Evolutionary conservation across 1,140 invertebrate species (phyloP).

Genomic region (Nephila pilipes): DNA sequence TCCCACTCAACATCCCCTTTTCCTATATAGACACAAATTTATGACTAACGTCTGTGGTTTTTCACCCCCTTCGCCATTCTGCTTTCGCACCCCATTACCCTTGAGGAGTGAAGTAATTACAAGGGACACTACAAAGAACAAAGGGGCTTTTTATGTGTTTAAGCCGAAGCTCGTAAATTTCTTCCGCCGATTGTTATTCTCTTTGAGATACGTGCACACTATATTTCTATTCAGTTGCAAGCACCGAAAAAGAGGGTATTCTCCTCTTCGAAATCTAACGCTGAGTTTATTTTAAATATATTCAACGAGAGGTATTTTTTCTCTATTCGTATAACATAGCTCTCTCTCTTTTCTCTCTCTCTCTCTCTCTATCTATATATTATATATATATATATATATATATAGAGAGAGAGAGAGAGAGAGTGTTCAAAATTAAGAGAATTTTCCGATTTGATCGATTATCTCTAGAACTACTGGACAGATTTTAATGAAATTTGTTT

Average conservation of each 20-base stretch:
- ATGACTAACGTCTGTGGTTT: slow-evolving; percentile 37
- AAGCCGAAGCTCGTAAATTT: slow-evolving; percentile 14
- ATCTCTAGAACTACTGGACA: too few species aligned
- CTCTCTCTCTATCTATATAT: too few species aligned
- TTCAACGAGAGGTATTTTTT: too few species aligned
- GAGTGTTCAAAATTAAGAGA: too few species aligned
- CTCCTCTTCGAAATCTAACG: not conserved
- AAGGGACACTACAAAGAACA: slow-evolving; percentile 22
- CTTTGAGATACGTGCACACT: not conserved
- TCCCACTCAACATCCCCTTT: not conserved
- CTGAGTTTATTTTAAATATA: too few species aligned
- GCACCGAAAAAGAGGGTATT: not conserved
- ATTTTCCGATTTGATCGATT: too few species aligned
- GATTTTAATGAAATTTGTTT: too few species aligned
- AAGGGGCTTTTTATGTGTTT: slow-evolving; percentile 13
- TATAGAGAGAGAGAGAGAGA: too few species aligned
- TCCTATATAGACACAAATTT: not conserved
- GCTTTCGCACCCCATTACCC: slow-evolving; percentile 41
- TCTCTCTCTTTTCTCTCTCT: too few species aligned
- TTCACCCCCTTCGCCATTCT: slow-evolving; percentile 6
- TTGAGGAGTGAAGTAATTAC: slow-evolving; percentile 44
- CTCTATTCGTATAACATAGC: too few species aligned
- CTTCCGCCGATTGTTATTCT: slow-evolving; percentile 5
- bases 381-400: too few species aligned
- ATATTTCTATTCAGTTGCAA: not conserved